Base-by-base conservation (phyloP, 1,140 invertebrate species). In the Drosophila ercepeae region DNA sequence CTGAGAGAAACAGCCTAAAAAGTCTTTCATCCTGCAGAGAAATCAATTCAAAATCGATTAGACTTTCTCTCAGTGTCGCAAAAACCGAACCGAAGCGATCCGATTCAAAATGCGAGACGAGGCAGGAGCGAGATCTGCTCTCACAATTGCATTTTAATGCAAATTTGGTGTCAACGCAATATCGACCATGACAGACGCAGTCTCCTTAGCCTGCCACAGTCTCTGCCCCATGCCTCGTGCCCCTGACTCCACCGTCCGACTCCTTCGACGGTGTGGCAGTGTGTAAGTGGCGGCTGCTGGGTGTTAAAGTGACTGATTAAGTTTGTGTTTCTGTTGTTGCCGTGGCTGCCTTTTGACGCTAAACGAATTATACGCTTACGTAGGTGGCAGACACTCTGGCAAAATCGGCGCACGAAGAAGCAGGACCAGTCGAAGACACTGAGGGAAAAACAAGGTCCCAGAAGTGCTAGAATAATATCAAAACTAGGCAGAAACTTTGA, bases 131-230 rank as follows among this genome's bases (percentile, higher is more conserved):
- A 71, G 51, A 36, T 51, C 53, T 58, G 68, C 52, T 39, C 70
- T 65, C 60, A 67, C 63, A 83, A 83, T 83, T 83, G 78, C 78
- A 82, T 88, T 88, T 88, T 88, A 88, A 88, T 88, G 82, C 82
- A 88, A 88, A 88, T 88, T 88, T 82, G 77, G 82, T 88, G 82
- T 88, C 82, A 88, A 88, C 82, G 82, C 82, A 88, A 88, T 88
- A 88, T 88, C 82, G 82, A 88, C 82, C 82, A 88, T 88, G 82
- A 89, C 83, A 89, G 83, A 53, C 61, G 64, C 70, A 32, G 55
- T 25, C 29, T 50, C 45, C 21, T 21, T 42, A 42, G 39, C 53
- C 53, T 32, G 13, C 44, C 25, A 27, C 32, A 19, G 34, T 54
- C 49, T 41, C 51, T 25, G 18, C 13, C 29, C 44, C n/a, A 14